phyloP scores from a whole-genome alignment of 2,113 vertebrate genomes.

The Elaphurus davidianus region DNA sequence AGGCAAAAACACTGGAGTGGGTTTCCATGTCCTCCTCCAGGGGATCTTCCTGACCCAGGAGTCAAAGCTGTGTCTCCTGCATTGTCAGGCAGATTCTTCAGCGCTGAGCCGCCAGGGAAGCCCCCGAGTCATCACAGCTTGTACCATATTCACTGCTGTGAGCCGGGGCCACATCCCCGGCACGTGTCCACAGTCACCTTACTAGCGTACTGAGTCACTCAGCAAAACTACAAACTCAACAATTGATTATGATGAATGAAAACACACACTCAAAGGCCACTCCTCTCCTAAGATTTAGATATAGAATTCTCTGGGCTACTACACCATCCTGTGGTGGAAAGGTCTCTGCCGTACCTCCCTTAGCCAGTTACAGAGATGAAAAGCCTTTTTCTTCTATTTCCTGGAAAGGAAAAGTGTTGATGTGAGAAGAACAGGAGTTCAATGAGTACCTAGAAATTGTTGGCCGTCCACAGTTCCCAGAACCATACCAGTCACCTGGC shows the following conservation, averaged over 20 bases:
- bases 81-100: neutral
- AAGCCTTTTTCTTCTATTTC: neutral
- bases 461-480: neutral
- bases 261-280: neutral
- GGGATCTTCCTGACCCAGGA: neutral
- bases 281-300: neutral
- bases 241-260: neutral
- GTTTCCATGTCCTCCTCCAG: neutral
- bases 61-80: neutral
- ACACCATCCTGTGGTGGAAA: neutral
- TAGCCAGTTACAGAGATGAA: neutral
- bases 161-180: neutral
- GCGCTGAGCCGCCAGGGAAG: neutral
- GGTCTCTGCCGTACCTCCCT: neutral
- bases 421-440: neutral
- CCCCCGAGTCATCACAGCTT: neutral
- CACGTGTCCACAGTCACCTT: fast-evolving
- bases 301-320: neutral
- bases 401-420: neutral
- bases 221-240: neutral
- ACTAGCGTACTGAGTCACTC: neutral
- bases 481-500: neutral
- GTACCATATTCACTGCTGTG: fast-evolving
- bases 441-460: neutral
- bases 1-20: neutral